Evolutionary conservation across 2,888 invertebrate genomes (phyloP).

Genomic region (Papilio elwesi): DNA sequence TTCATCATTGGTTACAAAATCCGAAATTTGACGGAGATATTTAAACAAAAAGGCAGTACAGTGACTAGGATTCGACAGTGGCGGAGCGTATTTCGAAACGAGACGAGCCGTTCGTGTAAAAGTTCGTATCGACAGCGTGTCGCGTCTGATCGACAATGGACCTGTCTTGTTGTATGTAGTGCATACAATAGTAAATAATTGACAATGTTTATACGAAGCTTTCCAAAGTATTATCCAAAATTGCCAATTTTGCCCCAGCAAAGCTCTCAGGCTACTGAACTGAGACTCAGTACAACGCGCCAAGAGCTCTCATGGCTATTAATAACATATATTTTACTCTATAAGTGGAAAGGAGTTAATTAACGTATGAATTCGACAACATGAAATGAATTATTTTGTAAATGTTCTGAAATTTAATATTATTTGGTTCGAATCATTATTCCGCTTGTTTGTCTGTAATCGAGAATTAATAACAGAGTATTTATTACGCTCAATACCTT

Average conservation of each 20-base stretch:
- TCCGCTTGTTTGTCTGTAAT: no score
- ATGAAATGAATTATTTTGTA: no score
- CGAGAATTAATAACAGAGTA: no score
- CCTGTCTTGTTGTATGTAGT: not conserved
- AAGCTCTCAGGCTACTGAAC: no score
- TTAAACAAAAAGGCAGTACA: conserved; percentile 7
- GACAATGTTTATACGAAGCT: not conserved
- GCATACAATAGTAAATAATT: not conserved
- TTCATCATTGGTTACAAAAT: conserved; percentile 11
- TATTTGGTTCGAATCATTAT: not conserved
- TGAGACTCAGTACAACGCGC: no score
- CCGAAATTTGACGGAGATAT: not conserved
- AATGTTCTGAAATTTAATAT: not conserved
- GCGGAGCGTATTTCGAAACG: not conserved
- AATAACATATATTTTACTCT: no score
- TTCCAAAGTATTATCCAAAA: no score
- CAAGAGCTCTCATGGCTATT: no score
- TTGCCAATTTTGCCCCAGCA: no score
- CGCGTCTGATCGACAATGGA: not conserved
- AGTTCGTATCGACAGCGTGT: not conserved
- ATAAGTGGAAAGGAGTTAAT: no score
- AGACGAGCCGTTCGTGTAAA: not conserved
- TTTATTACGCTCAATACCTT: no score
- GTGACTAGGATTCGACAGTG: not conserved
- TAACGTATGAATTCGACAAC: no score